These are phyloP conservation scores for Hydrophis major DNA, from an alignment of 2,797 vertebrate genomes.

Conservation along the genomic window DNA sequence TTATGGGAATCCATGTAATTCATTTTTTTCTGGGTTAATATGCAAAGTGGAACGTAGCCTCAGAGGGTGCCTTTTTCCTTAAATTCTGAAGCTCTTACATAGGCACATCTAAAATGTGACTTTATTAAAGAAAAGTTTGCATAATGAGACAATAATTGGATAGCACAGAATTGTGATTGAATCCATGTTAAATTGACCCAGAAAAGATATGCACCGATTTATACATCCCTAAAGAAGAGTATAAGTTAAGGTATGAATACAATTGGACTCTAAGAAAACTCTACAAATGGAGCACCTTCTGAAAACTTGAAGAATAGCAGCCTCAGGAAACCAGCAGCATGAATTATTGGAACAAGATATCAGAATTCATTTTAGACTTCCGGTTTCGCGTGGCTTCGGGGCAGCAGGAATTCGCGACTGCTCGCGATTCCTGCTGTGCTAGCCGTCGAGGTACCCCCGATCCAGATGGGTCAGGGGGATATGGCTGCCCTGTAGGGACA, in stretches of 20 bases:
- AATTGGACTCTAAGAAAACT: not conserved
- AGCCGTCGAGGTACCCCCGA: too few relatives aligned
- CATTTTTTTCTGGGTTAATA: not conserved
- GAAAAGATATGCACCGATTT: not conserved
- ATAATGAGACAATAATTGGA: not conserved
- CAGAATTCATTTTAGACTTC: not conserved
- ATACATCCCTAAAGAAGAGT: not conserved
- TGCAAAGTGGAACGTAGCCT: not conserved
- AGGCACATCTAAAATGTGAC: not conserved
- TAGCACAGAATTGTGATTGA: not conserved
- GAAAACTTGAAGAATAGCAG: not conserved
- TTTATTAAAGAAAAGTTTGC: not conserved
- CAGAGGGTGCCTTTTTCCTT: not conserved
- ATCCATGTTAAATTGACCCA: not conserved
- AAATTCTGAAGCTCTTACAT: not conserved
- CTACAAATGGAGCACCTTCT: not conserved
- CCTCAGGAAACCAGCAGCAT: not conserved
- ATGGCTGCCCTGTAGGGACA: too few relatives aligned
- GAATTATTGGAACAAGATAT: not conserved
- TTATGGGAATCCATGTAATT: not conserved
- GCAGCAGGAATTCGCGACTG: too few relatives aligned
- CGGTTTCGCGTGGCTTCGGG: too few relatives aligned
- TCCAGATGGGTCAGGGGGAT: too few relatives aligned
- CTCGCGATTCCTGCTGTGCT: too few relatives aligned
- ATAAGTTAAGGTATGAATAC: not conserved